Conservation (phyloP, 2,888 invertebrate species). For the Platycnemis pennipes region DNA sequence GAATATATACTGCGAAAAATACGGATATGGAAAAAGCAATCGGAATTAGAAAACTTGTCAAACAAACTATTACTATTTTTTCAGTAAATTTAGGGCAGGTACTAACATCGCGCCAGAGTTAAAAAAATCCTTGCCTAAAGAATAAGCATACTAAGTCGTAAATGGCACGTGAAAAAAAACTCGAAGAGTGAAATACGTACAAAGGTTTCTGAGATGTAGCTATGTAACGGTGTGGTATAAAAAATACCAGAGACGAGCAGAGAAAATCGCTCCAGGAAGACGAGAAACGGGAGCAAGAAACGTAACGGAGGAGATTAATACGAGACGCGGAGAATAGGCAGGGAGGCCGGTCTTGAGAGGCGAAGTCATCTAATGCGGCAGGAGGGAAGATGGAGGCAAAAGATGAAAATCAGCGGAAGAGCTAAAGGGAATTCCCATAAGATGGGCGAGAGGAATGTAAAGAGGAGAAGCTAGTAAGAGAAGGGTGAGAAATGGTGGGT, state of each 20-base stretch:
- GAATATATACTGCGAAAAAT: too few relatives aligned
- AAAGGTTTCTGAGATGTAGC: neutral
- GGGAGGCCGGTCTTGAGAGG: neutral
- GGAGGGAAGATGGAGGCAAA: too few relatives aligned
- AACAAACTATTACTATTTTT: too few relatives aligned
- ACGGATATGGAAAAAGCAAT: too few relatives aligned
- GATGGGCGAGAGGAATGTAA: too few relatives aligned
- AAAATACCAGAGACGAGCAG: neutral
- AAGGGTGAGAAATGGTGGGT: too few relatives aligned
- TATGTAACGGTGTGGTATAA: neutral
- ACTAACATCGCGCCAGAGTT: too few relatives aligned
- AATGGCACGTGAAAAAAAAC: neutral
- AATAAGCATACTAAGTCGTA: neutral
- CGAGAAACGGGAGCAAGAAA: neutral
- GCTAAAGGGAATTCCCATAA: too few relatives aligned
- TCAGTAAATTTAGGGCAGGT: too few relatives aligned
- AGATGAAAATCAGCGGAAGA: too few relatives aligned
- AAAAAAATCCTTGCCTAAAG: neutral
- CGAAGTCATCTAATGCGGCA: neutral
- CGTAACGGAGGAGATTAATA: neutral
- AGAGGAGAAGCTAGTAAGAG: too few relatives aligned
- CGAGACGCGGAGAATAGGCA: neutral
- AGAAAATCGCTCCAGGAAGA: neutral
- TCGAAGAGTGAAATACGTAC: neutral
- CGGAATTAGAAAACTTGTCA: too few relatives aligned